phyloP scores from a whole-genome alignment of 2,888 invertebrate species.

The Melanargia galathea region DNA sequence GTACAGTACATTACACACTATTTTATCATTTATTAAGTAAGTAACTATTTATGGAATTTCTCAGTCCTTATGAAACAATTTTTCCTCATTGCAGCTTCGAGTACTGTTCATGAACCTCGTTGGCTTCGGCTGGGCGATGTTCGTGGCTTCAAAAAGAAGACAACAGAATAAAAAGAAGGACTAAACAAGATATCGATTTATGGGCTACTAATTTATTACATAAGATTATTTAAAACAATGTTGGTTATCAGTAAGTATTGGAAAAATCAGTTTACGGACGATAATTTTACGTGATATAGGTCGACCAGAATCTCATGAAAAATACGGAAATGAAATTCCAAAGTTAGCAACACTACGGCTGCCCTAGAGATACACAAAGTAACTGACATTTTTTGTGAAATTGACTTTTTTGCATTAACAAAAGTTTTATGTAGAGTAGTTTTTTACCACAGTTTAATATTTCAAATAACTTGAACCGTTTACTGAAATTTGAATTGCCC shows the following conservation, averaged over 20 bases:
- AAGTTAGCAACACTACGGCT: too few species aligned
- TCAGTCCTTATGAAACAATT: not conserved
- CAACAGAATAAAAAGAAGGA: constrained; percentile 69
- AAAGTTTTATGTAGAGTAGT: too few species aligned
- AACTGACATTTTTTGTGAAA: too few species aligned
- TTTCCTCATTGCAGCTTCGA: constrained; percentile 82
- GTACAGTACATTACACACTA: not conserved
- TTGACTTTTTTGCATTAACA: too few species aligned
- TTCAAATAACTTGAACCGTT: too few species aligned
- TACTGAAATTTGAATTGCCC: too few species aligned
- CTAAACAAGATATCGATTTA: constrained; percentile 11
- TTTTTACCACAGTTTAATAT: too few species aligned
- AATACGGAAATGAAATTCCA: too few species aligned
- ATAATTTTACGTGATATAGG: too few species aligned
- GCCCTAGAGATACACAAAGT: too few species aligned
- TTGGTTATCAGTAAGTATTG: not conserved
- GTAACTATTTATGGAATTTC: too few species aligned
- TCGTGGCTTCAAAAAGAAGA: constrained; percentile 86
- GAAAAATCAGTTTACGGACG: not conserved
- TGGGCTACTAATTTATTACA: constrained; percentile 1
- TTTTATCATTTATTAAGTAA: not conserved
- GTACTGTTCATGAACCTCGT: constrained; percentile 89
- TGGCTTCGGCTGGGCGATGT: constrained; percentile 90
- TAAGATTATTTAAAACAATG: not conserved
- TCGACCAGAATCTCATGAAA: too few species aligned